A percentile compares a stretch with the other conserved stretches of the same genome.
phyloP scores from a whole-genome alignment of 53 echinoderm and acorn worm genomes.

The Glandiceps talaboti region DNA sequence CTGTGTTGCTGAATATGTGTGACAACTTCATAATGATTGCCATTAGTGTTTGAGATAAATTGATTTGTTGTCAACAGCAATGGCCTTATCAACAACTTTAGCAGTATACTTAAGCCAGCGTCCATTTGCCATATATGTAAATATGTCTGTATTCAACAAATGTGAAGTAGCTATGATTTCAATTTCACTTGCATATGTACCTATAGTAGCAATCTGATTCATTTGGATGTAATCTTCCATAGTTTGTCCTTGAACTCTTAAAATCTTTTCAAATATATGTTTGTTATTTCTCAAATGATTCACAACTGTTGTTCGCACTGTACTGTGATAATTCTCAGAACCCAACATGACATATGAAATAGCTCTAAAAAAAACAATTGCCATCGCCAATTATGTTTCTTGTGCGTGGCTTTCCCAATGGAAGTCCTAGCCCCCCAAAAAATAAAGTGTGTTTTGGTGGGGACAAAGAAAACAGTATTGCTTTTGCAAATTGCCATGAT shows the following conservation, averaged over 20 bases:
- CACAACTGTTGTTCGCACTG: neutral
- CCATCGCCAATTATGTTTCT: neutral
- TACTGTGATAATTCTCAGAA: neutral
- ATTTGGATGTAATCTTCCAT: neutral
- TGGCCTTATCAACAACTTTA: neutral
- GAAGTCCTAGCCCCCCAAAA: neutral
- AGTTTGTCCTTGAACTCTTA: neutral
- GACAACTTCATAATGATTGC: neutral
- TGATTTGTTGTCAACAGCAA: neutral
- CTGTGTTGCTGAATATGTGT: neutral
- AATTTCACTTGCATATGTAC: neutral
- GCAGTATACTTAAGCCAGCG: neutral
- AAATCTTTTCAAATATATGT: neutral
- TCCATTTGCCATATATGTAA: neutral
- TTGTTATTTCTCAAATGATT: neutral
- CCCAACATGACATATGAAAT: neutral
- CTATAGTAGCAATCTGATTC: neutral
- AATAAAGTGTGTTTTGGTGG: neutral
- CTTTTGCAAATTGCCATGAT: neutral
- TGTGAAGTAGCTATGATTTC: neutral
- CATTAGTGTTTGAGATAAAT: neutral
- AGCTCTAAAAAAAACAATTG: neutral
- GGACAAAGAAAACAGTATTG: neutral
- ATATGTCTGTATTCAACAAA: neutral
- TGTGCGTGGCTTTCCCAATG: neutral